These are phyloP conservation scores for Cylloceria caligata DNA, from an alignment of 2,888 invertebrate genomes.

Conservation along the genomic window DNA sequence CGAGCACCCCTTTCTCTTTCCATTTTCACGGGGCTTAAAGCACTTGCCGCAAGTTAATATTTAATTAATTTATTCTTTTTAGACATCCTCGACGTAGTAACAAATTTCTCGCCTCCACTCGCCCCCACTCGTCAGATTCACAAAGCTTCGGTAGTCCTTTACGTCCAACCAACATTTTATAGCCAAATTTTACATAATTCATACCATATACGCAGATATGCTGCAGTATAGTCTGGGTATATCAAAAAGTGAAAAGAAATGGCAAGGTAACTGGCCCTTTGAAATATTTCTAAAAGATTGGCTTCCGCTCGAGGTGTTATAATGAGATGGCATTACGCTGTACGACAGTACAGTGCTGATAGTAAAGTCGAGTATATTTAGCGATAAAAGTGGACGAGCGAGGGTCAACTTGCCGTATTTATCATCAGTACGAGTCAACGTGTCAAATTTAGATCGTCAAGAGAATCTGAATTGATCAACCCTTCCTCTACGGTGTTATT, in stretches of 20 bases:
- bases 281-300: constrained; percentile 26
- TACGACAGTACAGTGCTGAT: constrained; percentile 19
- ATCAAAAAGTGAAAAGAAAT: constrained; percentile 6
- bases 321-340: constrained; percentile 54
- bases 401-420: constrained; percentile 12
- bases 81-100: neutral
- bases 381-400: neutral
- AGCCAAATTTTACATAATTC: neutral
- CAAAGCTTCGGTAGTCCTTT: neutral
- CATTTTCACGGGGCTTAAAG: neutral
- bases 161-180: neutral
- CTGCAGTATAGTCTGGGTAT: neutral
- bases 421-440: neutral
- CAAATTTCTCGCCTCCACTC: neutral
- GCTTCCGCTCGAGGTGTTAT: constrained; percentile 7
- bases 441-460: neutral
- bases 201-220: neutral
- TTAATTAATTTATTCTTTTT: neutral
- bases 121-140: neutral
- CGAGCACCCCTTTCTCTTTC: neutral
- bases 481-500: constrained; percentile 14
- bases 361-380: constrained; percentile 8
- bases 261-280: constrained; percentile 1
- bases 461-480: neutral
- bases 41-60: neutral